phyloP scores from a whole-genome alignment of 2,797 vertebrate genomes.

The Leuciscus waleckii region DNA sequence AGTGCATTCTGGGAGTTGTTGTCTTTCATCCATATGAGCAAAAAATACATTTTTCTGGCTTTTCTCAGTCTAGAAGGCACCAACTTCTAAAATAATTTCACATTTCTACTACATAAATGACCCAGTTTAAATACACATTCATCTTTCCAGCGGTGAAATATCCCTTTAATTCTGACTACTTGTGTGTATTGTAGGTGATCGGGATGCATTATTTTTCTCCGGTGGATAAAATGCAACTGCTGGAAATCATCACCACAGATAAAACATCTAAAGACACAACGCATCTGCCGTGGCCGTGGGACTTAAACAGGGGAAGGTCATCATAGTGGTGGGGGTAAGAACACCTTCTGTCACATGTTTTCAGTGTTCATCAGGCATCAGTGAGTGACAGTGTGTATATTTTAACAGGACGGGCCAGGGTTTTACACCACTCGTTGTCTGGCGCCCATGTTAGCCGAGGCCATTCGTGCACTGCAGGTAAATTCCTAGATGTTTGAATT shows the following conservation, averaged over 20 bases:
- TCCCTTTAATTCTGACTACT: neutral
- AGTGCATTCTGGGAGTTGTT: no score
- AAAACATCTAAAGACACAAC: conserved; percentile 84
- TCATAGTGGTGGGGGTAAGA: conserved; percentile 84
- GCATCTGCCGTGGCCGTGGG: conserved; percentile 81
- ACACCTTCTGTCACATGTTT: neutral
- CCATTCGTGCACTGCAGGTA: conserved; percentile 83
- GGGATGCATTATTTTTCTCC: conserved; percentile 91
- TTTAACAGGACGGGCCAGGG: conserved; percentile 84
- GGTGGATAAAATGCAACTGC: conserved; percentile 87
- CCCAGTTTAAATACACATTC: no score
- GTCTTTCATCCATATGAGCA: no score
- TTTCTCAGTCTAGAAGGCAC: no score
- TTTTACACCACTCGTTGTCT: conserved; percentile 88
- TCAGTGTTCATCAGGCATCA: neutral
- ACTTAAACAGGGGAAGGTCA: conserved; percentile 86
- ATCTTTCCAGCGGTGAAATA: no score
- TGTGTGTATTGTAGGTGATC: conserved; percentile 75
- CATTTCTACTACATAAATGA: no score
- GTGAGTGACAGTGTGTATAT: neutral
- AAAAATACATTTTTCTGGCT: no score
- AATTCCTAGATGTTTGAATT: neutral
- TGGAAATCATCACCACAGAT: conserved; percentile 87
- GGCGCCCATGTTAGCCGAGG: conserved; percentile 83
- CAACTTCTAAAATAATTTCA: no score